Percentiles rank a stretch among this genome's conserved stretches.
Evolutionary conservation across 2,113 vertebrate species (phyloP).

Genomic region (Euleptes europaea): DNA sequence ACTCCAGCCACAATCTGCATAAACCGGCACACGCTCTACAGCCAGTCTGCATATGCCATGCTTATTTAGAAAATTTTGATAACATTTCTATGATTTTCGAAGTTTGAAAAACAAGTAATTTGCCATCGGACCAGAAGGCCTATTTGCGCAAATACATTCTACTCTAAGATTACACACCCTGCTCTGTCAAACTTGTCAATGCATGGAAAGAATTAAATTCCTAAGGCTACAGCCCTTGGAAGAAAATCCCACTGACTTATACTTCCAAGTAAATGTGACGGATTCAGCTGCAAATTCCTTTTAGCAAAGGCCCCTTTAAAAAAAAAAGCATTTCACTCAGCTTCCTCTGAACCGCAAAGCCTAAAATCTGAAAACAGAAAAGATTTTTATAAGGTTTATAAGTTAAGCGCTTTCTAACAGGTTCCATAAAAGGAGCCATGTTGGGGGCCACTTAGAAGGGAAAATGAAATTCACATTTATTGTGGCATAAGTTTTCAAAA

Average conservation of each 20-base stretch:
- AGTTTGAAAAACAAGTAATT: background rate
- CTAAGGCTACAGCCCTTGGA: background rate
- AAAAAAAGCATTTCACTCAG: background rate
- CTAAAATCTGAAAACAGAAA: background rate
- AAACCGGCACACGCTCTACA: too few relatives aligned
- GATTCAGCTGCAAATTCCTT: background rate
- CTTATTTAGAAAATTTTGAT: background rate
- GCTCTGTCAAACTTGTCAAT: background rate
- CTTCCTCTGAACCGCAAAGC: background rate
- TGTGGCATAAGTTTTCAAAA: background rate
- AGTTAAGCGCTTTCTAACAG: too few relatives aligned
- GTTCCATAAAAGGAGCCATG: too few relatives aligned
- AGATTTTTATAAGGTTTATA: background rate
- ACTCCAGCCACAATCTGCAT: background rate
- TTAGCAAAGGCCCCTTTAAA: background rate
- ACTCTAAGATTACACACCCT: background rate
- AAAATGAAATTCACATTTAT: background rate
- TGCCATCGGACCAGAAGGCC: background rate
- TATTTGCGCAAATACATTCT: background rate
- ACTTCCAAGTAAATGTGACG: background rate
- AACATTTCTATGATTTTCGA: background rate
- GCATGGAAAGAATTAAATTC: background rate
- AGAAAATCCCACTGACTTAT: background rate
- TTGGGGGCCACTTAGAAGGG: too few relatives aligned
- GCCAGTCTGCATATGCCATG: background rate